A percentile compares a stretch with the other conserved stretches of the same genome.
Conservation (phyloP, 2,888 invertebrate species). For the Parapristionchus giblindavisi region DNA sequence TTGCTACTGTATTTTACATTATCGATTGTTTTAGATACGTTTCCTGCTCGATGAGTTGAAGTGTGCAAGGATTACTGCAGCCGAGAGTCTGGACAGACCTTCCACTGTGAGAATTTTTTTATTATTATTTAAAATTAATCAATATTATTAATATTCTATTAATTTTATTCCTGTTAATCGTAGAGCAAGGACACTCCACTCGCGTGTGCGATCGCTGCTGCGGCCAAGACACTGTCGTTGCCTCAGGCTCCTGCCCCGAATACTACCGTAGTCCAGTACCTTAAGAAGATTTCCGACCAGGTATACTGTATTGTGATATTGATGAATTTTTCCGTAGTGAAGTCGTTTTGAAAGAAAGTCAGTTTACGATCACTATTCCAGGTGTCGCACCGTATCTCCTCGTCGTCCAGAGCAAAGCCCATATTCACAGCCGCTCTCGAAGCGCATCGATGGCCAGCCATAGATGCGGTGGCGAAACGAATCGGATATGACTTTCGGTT, state of each 20-base stretch:
- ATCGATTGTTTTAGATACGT: background rate
- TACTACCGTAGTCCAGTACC: background rate
- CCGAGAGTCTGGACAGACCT: conserved; percentile 24
- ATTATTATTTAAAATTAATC: too few species aligned
- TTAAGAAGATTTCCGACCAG: conserved; percentile 17
- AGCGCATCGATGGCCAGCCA: conserved; percentile 35
- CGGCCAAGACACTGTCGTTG: background rate
- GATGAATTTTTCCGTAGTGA: background rate
- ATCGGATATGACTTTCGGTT: conserved; percentile 33
- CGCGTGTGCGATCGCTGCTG: background rate
- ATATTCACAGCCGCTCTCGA: conserved; percentile 30
- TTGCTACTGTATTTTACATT: background rate
- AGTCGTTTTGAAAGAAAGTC: background rate
- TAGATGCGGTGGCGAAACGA: conserved; percentile 27
- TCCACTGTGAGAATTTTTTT: conserved; percentile 20
- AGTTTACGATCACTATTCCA: background rate
- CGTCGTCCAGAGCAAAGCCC: conserved; percentile 1
- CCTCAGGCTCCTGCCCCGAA: background rate
- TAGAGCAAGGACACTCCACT: conserved; percentile 25
- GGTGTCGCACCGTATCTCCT: conserved; percentile 16
- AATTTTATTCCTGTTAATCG: background rate
- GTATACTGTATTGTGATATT: background rate
- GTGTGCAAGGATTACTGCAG: conserved; percentile 28
- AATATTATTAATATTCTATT: background rate
- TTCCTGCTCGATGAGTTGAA: conserved; percentile 36